Conservation (phyloP, 2,888 invertebrate species). For the Eristalinus aeneus region DNA sequence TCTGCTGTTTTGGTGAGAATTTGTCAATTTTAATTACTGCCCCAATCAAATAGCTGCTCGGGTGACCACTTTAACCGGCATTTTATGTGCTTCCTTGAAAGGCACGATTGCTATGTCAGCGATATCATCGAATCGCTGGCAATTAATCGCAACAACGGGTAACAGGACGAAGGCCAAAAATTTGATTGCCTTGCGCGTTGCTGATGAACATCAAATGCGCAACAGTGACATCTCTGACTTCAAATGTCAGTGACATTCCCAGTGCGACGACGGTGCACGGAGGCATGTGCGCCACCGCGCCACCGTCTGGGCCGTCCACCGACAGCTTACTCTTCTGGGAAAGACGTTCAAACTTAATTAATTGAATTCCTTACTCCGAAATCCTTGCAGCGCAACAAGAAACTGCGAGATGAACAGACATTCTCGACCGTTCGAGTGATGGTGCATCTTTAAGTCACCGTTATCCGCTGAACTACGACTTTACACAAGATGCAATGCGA, state of each 20-base stretch:
- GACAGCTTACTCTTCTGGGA: constrained; percentile 34
- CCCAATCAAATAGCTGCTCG: constrained; percentile 57
- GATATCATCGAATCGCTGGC: constrained; percentile 64
- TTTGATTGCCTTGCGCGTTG: constrained; percentile 59
- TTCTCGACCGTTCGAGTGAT: constrained; percentile 45
- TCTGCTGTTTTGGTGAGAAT: constrained; percentile 58
- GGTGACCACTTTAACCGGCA: constrained; percentile 31
- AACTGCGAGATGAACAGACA: not conserved
- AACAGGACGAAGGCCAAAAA: constrained; percentile 9
- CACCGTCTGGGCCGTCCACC: not conserved
- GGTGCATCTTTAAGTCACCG: constrained; percentile 53
- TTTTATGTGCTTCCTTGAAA: constrained; percentile 22
- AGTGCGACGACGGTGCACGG: constrained; percentile 19
- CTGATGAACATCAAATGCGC: constrained; percentile 52
- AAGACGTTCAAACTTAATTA: constrained; percentile 64
- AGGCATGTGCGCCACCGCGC: not conserved
- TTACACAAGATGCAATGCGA: constrained; percentile 25
- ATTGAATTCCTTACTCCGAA: constrained; percentile 54
- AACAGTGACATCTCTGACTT: constrained; percentile 52
- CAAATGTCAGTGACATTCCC: constrained; percentile 63
- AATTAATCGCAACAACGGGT: constrained; percentile 60
- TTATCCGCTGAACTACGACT: constrained; percentile 42
- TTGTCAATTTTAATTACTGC: constrained; percentile 68
- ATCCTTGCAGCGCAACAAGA: constrained; percentile 7
- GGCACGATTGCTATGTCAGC: constrained; percentile 50